Evolutionary conservation across 2,888 invertebrate genomes (phyloP).

Genomic region (Drosophila paramelanica): DNA sequence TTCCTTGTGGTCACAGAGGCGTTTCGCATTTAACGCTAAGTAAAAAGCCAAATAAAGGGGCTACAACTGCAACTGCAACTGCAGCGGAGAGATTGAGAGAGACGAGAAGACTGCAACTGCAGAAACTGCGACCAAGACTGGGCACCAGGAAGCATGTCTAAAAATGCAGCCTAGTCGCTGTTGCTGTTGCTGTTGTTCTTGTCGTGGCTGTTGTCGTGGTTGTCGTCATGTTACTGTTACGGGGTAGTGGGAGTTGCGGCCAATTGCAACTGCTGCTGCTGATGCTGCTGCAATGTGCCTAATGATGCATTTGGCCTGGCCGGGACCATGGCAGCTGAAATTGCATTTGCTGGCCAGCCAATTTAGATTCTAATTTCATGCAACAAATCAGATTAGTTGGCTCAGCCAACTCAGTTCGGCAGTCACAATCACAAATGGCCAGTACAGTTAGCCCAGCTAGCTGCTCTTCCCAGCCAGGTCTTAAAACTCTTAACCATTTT

Average conservation of each 20-base stretch:
- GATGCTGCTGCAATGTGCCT: conserved; percentile 54
- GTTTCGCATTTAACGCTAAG: conserved; percentile 70
- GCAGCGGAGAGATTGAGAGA: neutral
- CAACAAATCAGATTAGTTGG: conserved; percentile 73
- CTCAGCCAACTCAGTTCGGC: neutral
- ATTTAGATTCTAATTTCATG: conserved; percentile 78
- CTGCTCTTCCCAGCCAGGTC: conserved; percentile 1
- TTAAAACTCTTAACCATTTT: conserved; percentile 19
- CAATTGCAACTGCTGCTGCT: conserved; percentile 23
- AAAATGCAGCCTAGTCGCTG: conserved; percentile 50
- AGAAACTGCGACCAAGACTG: conserved; percentile 5
- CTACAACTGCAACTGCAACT: conserved; percentile 11
- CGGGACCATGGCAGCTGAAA: conserved; percentile 24
- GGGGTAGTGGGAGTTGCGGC: conserved; percentile 42
- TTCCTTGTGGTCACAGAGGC: conserved; percentile 59
- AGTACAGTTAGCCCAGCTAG: conserved; percentile 54
- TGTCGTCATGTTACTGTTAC: conserved; percentile 63
- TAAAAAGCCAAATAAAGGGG: conserved; percentile 68
- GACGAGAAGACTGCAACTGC: neutral
- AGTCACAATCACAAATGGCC: conserved; percentile 45
- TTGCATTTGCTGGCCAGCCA: conserved; percentile 63
- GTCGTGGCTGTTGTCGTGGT: conserved; percentile 53
- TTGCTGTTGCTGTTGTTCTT: conserved; percentile 30
- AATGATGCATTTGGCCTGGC: conserved; percentile 69
- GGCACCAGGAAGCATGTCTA: conserved; percentile 76